Evolutionary conservation across 2,113 vertebrate species (phyloP), one percentile per base, ranked within the genome.

Genomic region (Ondatra zibethicus): DNA sequence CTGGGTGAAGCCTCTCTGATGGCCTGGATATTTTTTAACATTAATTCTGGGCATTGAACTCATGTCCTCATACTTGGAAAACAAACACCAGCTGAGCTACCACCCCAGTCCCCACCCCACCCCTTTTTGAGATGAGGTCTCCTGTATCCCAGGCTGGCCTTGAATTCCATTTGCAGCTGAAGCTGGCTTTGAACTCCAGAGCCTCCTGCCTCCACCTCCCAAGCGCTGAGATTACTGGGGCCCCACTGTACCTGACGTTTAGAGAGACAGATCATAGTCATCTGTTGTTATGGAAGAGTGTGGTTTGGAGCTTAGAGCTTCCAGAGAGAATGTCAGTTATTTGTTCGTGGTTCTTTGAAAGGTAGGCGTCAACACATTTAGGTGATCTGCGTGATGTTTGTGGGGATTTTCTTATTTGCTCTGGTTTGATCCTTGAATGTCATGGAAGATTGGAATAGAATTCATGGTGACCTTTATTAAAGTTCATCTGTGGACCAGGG

Each of bases 261-360:
- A 70, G 65, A n/a, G 31, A 36, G 9, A 31, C 78, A 42, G 58
- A 61, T 63, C 55, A 0, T 42, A 77, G 45, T 75, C 63, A 76
- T 17, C 39, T 1, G 3, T 95, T 81, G 58, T 65, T 58, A 61
- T 82, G 45, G 86, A 66, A 80, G 2, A 39, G 21, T 13, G 13
- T 78, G 45, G 17, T 52, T 31, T 86, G 81, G 33, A 92, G 72
- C 50, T 39, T 33, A 72, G 88, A 85, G 55, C 12, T 76, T 72
- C 75, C 61, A 29, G 89, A 91, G n/a, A 90, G 17, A 11, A 4
- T 52, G 14, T 87, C 65, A 65, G 36, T 82, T 45, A 75, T 82
- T 68, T 65, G 33, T 89, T 50, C 52, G 81, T 91, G 73, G 36
- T 66, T 70, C 87, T 81, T 70, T 77, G 75, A 91, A 92, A 73